Conservation (phyloP, 2,113 vertebrate species). For the Corythoichthys intestinalis region DNA sequence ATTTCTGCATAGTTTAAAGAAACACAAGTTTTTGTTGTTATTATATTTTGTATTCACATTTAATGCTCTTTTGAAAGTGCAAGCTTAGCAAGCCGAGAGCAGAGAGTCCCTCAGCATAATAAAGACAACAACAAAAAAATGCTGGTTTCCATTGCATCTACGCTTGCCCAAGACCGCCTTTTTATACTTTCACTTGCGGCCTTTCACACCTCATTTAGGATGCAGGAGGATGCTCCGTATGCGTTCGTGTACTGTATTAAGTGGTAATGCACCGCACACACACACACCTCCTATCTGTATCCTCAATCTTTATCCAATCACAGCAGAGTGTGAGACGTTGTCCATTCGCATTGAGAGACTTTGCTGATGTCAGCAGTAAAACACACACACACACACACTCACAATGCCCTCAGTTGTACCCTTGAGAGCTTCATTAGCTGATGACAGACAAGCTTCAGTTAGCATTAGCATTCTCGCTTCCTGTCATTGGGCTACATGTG, state of each 20-base stretch:
- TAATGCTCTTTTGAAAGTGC: too few species aligned
- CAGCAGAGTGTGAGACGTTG: constrained; percentile 44
- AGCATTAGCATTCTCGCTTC: not conserved
- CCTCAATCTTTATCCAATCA: constrained; percentile 55
- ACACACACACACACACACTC: constrained; percentile 10
- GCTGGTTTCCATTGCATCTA: not conserved
- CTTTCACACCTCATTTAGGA: constrained; percentile 26
- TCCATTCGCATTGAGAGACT: constrained; percentile 54
- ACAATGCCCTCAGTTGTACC: constrained; percentile 11
- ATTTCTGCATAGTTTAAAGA: too few species aligned
- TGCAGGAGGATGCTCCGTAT: constrained; percentile 5
- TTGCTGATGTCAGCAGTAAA: constrained; percentile 54
- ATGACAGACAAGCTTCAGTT: not conserved
- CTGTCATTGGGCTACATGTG: not conserved
- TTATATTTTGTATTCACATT: too few species aligned
- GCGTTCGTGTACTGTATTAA: constrained; percentile 13
- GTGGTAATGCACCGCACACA: constrained; percentile 9
- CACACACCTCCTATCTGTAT: not conserved
- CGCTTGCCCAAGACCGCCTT: not conserved
- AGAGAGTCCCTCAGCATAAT: too few species aligned
- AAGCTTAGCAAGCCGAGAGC: too few species aligned
- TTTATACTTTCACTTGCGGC: constrained; percentile 6
- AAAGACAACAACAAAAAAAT: too few species aligned
- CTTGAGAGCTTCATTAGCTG: constrained; percentile 41
- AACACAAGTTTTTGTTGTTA: too few species aligned